Conservation (phyloP, 2,888 invertebrate genomes). For the Sepiola atlantica region DNA sequence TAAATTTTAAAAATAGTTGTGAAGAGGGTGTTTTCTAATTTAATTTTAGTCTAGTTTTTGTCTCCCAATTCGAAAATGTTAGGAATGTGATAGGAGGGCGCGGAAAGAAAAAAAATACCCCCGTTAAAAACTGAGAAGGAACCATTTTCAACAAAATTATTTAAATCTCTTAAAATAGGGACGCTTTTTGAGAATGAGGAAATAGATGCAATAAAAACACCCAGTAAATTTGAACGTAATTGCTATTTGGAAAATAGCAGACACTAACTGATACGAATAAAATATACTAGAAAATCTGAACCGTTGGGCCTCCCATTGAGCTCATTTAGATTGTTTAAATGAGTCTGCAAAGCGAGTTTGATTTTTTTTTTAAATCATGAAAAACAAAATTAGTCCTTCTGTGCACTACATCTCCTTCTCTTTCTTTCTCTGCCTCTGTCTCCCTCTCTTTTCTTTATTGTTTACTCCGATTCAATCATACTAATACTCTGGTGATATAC, state of each 20-base stretch:
- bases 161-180: not conserved
- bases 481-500: no score
- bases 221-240: not conserved
- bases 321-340: no score
- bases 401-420: no score
- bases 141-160: not conserved
- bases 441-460: no score
- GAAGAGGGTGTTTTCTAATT: not conserved
- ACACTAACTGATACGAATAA: not conserved
- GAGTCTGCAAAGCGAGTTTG: no score
- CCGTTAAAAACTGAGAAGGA: no score
- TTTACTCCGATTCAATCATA: no score
- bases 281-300: no score
- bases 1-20: not conserved
- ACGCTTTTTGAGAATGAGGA: not conserved
- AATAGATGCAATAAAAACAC: not conserved
- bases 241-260: not conserved
- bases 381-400: no score
- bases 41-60: not conserved
- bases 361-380: no score
- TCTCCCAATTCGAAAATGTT: not conserved
- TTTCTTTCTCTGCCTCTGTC: no score
- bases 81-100: not conserved
- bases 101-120: not conserved
- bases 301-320: no score